A percentile compares a stretch with the other conserved stretches of the same genome.
phyloP scores from a whole-genome alignment of 1,140 invertebrate species.

The Drosophila sechellia region DNA sequence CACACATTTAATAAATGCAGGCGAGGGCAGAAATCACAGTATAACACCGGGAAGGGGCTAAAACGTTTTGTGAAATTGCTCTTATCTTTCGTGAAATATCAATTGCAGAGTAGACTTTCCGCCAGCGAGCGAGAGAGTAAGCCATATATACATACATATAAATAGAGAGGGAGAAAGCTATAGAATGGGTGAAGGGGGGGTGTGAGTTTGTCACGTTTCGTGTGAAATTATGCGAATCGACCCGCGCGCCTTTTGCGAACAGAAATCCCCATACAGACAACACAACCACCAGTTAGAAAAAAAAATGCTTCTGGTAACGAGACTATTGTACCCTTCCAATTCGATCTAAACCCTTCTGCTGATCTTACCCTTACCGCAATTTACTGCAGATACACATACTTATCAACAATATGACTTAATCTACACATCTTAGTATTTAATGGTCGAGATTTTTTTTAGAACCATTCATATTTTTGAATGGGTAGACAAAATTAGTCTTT shows the following conservation, averaged over 20 bases:
- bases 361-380: not conserved
- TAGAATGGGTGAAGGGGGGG: not conserved
- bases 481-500: too few relatives aligned
- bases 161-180: not conserved
- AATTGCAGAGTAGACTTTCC: conserved; percentile 42
- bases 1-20: conserved; percentile 43
- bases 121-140: not conserved
- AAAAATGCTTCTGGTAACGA: conserved; percentile 3
- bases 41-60: conserved; percentile 53
- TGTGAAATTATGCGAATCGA: conserved; percentile 77
- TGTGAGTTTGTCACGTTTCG: conserved; percentile 74
- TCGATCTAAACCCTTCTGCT: not conserved
- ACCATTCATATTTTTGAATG: too few relatives aligned
- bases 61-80: conserved; percentile 76
- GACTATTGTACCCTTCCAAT: conserved; percentile 3
- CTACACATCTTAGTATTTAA: too few relatives aligned
- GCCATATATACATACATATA: not conserved
- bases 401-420: too few relatives aligned
- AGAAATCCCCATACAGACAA: conserved; percentile 11
- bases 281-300: conserved; percentile 15
- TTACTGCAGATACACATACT: too few relatives aligned
- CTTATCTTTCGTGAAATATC: conserved; percentile 81
- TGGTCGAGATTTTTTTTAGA: too few relatives aligned
- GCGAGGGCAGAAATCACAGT: conserved; percentile 61
- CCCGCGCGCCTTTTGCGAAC: conserved; percentile 48